Evolutionary conservation across 2,888 invertebrate genomes (phyloP).

Genomic region (Ochropleura leucogaster): DNA sequence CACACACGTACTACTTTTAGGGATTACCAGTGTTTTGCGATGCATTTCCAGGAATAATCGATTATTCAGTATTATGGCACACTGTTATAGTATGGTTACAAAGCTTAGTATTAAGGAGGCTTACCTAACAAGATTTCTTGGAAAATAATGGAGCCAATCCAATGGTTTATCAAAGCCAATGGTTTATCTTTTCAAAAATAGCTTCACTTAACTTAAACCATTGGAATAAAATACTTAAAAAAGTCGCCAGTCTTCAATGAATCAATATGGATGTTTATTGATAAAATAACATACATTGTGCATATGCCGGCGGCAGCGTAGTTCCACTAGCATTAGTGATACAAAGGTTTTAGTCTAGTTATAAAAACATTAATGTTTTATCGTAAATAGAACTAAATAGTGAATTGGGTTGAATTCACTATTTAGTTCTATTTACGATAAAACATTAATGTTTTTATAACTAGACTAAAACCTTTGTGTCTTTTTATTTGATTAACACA

Average conservation of each 20-base stretch:
- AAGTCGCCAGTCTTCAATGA: not conserved
- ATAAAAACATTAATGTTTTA: not conserved
- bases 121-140: not conserved
- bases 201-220: not conserved
- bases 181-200: not conserved
- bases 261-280: not conserved
- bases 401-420: too few species aligned
- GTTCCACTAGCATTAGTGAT: not conserved
- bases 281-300: not conserved
- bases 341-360: not conserved
- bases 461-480: too few species aligned
- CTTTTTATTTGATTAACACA: not conserved
- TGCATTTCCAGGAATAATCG: slow-evolving; percentile 36
- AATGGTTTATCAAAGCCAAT: too few species aligned
- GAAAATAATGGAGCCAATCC: not conserved
- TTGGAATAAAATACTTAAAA: not conserved
- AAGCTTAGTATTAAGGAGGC: not conserved
- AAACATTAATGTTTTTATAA: not conserved
- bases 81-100: not conserved
- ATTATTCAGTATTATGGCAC: slow-evolving; percentile 5
- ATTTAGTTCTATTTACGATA: not conserved
- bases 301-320: not conserved
- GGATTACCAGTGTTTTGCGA: slow-evolving; percentile 32
- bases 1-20: slow-evolving; percentile 18
- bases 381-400: not conserved